Percentiles rank a stretch among this genome's conserved stretches.
phyloP scores from a whole-genome alignment of 2,797 vertebrate genomes.

The Coregonus suidteri region DNA sequence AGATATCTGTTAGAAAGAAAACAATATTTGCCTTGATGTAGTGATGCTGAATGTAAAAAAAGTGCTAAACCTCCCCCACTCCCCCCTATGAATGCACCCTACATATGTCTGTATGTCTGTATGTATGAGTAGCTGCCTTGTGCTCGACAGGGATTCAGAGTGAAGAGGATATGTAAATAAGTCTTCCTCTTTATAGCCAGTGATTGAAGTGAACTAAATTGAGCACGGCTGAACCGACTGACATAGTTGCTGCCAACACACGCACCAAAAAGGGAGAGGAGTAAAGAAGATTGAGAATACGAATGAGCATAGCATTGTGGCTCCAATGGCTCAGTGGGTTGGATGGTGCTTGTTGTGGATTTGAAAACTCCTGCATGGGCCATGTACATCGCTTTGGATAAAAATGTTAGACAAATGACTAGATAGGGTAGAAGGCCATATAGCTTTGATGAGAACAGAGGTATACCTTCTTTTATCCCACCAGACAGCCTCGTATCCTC shows the following conservation, averaged over 20 bases:
- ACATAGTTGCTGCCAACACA: not conserved
- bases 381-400: not conserved
- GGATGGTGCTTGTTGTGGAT: not conserved
- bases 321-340: not conserved
- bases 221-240: not conserved
- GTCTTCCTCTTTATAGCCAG: not conserved
- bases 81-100: no score
- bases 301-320: not conserved
- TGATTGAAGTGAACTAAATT: not conserved
- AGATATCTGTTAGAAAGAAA: no score
- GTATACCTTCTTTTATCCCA: slow-evolving; percentile 98
- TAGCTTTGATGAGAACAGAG: slow-evolving; percentile 12
- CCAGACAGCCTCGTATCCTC: slow-evolving; percentile 97
- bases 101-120: no score
- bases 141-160: no score
- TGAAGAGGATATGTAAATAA: no score
- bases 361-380: not conserved
- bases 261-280: not conserved
- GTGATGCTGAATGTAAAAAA: no score
- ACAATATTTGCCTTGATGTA: no score
- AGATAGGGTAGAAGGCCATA: not conserved
- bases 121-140: no score
- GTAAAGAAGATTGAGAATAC: not conserved
- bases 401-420: not conserved
- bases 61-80: no score